Percentiles rank a stretch among this genome's conserved stretches.
Conservation (phyloP, 2,888 invertebrate species). For the Parnassius smintheus region DNA sequence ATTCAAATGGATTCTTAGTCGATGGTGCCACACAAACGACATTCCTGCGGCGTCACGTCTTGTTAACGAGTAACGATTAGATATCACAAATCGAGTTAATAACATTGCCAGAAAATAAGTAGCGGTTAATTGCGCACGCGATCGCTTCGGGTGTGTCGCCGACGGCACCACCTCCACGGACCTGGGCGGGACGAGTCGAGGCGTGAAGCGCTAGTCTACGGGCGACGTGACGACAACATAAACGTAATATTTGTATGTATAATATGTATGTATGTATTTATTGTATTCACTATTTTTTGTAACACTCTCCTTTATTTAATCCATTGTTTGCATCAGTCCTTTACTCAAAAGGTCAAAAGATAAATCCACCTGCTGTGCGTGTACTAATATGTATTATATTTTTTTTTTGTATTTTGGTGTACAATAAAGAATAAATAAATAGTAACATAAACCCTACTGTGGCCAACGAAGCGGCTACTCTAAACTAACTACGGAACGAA, state of each 20-base stretch:
- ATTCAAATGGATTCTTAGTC: neutral
- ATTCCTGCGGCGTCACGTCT: neutral
- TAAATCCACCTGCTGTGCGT: no score
- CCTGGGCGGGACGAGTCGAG: constrained; percentile 6
- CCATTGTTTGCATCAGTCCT: no score
- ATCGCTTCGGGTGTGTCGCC: constrained; percentile 11
- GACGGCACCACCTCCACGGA: constrained; percentile 26
- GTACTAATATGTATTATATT: no score
- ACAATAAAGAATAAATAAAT: no score
- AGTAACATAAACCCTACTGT: no score
- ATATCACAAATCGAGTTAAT: constrained; percentile 9
- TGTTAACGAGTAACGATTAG: constrained; percentile 4
- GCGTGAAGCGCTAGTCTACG: constrained; percentile 20
- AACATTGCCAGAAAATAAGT: constrained; percentile 18
- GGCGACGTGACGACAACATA: constrained; percentile 11
- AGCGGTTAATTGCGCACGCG: constrained; percentile 22
- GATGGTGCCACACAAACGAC: constrained; percentile 17
- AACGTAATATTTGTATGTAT: no score
- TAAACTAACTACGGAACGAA: constrained; percentile 19
- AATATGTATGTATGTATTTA: no score
- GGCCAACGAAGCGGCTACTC: neutral
- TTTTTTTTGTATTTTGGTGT: no score
- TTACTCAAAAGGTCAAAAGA: no score
- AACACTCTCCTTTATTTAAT: no score
- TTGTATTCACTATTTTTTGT: no score